These are phyloP conservation scores for Tiliacea aurago DNA, from an alignment of 2,888 invertebrate species.

Conservation along the genomic window DNA sequence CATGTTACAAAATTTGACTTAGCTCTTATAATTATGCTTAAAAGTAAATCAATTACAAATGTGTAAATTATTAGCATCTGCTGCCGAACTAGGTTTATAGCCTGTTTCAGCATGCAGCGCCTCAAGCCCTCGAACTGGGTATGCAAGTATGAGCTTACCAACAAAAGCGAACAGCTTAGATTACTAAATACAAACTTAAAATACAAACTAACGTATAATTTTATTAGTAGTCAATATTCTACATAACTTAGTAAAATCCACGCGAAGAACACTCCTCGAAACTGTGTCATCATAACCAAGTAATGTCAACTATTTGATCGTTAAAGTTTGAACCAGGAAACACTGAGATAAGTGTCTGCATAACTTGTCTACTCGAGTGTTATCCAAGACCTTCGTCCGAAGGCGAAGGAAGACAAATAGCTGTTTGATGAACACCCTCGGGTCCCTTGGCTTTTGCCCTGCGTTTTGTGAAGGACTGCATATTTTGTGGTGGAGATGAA, in stretches of 20 bases:
- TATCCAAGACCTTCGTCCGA: conserved; percentile 41
- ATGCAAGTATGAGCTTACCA: no score
- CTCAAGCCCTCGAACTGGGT: no score
- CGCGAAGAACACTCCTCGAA: neutral
- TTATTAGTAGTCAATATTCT: conserved; percentile 7
- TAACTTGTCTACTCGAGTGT: conserved; percentile 35
- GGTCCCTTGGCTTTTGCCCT: conserved; percentile 26
- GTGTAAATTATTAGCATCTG: no score
- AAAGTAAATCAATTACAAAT: no score
- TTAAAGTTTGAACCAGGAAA: conserved; percentile 25
- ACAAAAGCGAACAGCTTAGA: no score
- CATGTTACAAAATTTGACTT: no score
- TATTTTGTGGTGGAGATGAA: conserved; percentile 40
- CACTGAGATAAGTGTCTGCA: conserved; percentile 42
- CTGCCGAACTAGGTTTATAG: no score
- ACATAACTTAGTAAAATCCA: conserved; percentile 8
- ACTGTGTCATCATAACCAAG: conserved; percentile 26
- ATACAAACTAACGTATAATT: no score
- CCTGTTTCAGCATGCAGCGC: no score
- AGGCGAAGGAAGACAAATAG: conserved; percentile 58
- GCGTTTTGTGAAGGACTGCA: conserved; percentile 48
- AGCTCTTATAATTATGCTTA: no score
- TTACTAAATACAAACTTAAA: no score
- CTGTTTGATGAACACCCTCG: conserved; percentile 50
- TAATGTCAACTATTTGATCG: conserved; percentile 38